Evolutionary conservation across 2,113 vertebrate species (phyloP).

Genomic region (Hyaena hyaena): DNA sequence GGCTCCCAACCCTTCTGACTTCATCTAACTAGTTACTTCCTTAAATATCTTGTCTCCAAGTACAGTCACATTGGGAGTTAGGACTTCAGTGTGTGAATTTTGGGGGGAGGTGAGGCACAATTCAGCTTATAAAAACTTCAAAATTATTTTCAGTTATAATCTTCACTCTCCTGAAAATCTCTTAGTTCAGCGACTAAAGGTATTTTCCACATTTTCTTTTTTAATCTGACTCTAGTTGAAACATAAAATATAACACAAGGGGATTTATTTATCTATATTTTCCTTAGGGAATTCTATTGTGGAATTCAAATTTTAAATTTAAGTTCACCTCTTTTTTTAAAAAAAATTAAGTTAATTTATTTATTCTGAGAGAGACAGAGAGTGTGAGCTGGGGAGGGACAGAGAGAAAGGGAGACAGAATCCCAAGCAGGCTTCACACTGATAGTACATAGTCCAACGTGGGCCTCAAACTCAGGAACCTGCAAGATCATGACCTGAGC

Average conservation of each 20-base stretch:
- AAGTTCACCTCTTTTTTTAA: neutral
- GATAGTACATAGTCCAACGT: too few species aligned
- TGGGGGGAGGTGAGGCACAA: neutral
- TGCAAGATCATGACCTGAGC: too few species aligned
- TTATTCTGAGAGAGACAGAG: too few species aligned
- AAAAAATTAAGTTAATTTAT: too few species aligned
- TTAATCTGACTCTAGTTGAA: neutral
- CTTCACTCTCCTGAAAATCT: neutral
- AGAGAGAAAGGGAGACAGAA: too few species aligned
- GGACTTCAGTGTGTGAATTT: neutral
- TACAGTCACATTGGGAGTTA: neutral
- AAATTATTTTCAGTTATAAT: neutral
- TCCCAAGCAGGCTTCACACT: too few species aligned
- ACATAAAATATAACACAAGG: neutral
- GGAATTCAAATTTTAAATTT: slow-evolving; percentile 4
- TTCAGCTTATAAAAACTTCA: neutral
- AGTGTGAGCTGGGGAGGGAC: too few species aligned
- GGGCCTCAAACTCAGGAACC: too few species aligned
- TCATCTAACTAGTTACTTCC: neutral
- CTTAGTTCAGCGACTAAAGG: neutral
- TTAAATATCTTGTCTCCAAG: neutral
- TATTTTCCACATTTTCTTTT: slow-evolving; percentile 7
- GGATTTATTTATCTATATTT: neutral
- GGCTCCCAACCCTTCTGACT: rapidly evolving
- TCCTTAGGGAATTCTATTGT: neutral